Conservation (phyloP, 2,888 invertebrate genomes). For the Apeira syringaria region DNA sequence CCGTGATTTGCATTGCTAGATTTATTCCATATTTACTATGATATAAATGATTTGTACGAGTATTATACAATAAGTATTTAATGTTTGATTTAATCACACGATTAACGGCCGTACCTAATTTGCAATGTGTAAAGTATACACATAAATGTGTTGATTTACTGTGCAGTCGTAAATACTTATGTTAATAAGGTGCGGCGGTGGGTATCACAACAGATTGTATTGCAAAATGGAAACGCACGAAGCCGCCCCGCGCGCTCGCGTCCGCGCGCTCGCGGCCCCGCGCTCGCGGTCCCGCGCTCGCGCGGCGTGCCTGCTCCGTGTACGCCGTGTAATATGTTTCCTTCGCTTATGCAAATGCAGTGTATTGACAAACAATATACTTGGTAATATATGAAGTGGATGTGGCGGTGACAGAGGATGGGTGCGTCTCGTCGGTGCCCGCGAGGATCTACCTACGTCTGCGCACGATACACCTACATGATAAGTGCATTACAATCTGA, state of each 20-base stretch:
- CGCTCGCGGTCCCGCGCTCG: neutral
- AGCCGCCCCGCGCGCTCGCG: conserved; percentile 19
- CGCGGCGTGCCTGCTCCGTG: conserved; percentile 20
- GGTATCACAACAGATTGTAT: conserved; percentile 62
- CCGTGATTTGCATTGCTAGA: conserved; percentile 29
- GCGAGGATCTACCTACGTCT: conserved; percentile 11
- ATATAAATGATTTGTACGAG: conserved; percentile 28
- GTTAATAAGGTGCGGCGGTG: conserved; percentile 62
- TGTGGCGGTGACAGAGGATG: conserved; percentile 58
- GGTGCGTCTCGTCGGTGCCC: conserved; percentile 38
- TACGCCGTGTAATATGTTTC: conserved; percentile 49
- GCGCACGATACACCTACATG: conserved; percentile 22
- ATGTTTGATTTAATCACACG: conserved; percentile 43
- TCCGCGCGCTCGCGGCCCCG: conserved; percentile 22
- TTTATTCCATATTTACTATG: conserved; percentile 24
- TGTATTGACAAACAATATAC: conserved; percentile 71
- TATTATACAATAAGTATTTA: conserved; percentile 31
- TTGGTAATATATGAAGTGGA: conserved; percentile 68
- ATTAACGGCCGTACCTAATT: conserved; percentile 61
- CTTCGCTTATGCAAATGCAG: conserved; percentile 70
- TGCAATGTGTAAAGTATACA: conserved; percentile 57
- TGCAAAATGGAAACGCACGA: conserved; percentile 70
- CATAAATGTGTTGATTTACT: conserved; percentile 72
- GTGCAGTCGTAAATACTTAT: conserved; percentile 68
- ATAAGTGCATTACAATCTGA: conserved; percentile 25